Conservation (phyloP, 2,113 vertebrate species). For the Ailuropoda melanoleuca region DNA sequence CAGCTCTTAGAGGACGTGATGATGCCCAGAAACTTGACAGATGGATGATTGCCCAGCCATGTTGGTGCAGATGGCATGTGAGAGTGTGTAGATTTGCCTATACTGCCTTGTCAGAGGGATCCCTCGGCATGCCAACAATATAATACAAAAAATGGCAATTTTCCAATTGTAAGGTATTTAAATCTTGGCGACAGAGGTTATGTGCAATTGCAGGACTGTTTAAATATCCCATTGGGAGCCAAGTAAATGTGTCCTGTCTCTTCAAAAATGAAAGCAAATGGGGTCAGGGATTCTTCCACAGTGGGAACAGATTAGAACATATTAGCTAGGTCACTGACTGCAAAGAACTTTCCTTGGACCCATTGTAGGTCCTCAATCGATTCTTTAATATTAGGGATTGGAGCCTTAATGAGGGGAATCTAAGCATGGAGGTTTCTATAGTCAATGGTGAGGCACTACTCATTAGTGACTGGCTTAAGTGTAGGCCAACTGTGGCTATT, state of each 20-base stretch:
- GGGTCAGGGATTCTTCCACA: background rate
- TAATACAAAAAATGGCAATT: background rate
- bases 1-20: background rate
- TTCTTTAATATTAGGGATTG: background rate
- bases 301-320: background rate
- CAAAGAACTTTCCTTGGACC: background rate
- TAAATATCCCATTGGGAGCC: background rate
- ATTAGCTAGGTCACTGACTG: background rate
- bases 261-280: background rate
- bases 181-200: background rate
- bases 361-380: background rate
- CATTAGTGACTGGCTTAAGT: background rate
- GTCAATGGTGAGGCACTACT: background rate
- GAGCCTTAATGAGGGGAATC: background rate
- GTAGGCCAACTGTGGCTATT: background rate
- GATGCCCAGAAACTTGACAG: background rate
- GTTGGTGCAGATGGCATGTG: background rate
- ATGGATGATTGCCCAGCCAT: background rate
- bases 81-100: background rate
- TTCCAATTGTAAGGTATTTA: background rate
- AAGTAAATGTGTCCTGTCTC: background rate
- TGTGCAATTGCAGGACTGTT: background rate
- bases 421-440: background rate
- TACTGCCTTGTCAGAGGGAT: background rate
- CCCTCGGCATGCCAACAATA: background rate